Percentiles rank a stretch among this genome's conserved stretches.
phyloP scores from a whole-genome alignment of 2,888 invertebrate species.

The Xylocampa areola region DNA sequence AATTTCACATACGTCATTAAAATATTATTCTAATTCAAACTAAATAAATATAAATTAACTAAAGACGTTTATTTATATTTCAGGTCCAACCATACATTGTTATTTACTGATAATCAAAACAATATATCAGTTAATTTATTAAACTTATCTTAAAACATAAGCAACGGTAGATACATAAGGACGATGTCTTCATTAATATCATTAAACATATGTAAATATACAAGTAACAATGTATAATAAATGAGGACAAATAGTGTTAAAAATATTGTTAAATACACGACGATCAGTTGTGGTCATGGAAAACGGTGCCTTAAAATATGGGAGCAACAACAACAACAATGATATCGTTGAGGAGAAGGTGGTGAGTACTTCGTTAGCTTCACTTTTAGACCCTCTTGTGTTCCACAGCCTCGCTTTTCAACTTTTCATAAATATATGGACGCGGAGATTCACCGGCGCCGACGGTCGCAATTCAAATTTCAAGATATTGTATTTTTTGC shows the following conservation, averaged over 20 bases:
- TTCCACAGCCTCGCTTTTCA: constrained; percentile 19
- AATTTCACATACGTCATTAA: neutral
- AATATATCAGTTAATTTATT: constrained; percentile 44
- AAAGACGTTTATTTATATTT: constrained; percentile 13
- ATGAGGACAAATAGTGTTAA: constrained; percentile 72
- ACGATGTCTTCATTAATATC: constrained; percentile 53
- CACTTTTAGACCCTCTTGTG: constrained; percentile 25
- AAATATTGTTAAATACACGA: constrained; percentile 75
- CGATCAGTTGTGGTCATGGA: constrained; percentile 88
- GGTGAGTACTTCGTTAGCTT: constrained; percentile 74
- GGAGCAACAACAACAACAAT: constrained; percentile 90
- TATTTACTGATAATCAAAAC: constrained; percentile 32
- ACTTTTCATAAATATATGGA: constrained; percentile 8
- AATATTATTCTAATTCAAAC: neutral
- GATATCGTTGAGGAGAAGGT: constrained; percentile 87
- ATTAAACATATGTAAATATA: constrained; percentile 53
- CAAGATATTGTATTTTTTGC: neutral
- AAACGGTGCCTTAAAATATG: constrained; percentile 90
- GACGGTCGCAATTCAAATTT: neutral
- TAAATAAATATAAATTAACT: neutral
- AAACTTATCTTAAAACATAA: constrained; percentile 31
- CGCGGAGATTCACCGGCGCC: neutral
- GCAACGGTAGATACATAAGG: constrained; percentile 43
- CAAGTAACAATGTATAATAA: constrained; percentile 58
- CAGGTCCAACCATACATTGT: constrained; percentile 40